Evolutionary conservation across 2,888 invertebrate species (phyloP), one percentile per base, ranked within the genome.

Genomic region (Leptinotarsa haldemani): DNA sequence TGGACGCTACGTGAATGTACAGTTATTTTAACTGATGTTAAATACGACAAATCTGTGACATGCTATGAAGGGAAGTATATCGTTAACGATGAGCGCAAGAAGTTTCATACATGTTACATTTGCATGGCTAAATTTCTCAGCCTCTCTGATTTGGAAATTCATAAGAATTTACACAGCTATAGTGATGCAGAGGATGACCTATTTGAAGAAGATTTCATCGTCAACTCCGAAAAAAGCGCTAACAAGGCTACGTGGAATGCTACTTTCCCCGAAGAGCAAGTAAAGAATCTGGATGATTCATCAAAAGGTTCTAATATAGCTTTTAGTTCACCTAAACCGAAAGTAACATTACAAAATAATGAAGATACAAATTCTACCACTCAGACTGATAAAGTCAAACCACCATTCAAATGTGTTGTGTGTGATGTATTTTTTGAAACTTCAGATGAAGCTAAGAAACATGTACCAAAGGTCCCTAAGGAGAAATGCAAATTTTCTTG

Each of bases 401-500:
- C 77, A 9, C 76, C 79, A n/a, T 82, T 78, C 58, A 77, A 78
- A 68, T 82, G 82, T 71, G 70, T 79, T 4, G 75, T 80, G 20
- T 82, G 82, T 64, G 67, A 80, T 18, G 74, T 79, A 5, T 76
- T 58, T 58, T 82, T 82, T 65, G 56, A 65, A 68, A 72, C 78
- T 16, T 73, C 78, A 12, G 67, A 74, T 20, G 81, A 80, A 47
- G 77, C 81, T 3, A 81, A 75, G 66, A 12, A 75, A 58, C 77
- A 71, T 69, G 50, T 18, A 25, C 69, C 77, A n/a, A 74, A 71
- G 56, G 48, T 40, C 12, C 22, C 75, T 2, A 52, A 71, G 12
- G n/a, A 40, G 4, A 71, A 71, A 64, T 81, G 81, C 58, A 80
- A 79, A 74, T 82, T 80, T 69, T 74, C 74, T 5, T 82, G 82